Conservation (phyloP, 2,888 invertebrate genomes). For the Erynnis tages region DNA sequence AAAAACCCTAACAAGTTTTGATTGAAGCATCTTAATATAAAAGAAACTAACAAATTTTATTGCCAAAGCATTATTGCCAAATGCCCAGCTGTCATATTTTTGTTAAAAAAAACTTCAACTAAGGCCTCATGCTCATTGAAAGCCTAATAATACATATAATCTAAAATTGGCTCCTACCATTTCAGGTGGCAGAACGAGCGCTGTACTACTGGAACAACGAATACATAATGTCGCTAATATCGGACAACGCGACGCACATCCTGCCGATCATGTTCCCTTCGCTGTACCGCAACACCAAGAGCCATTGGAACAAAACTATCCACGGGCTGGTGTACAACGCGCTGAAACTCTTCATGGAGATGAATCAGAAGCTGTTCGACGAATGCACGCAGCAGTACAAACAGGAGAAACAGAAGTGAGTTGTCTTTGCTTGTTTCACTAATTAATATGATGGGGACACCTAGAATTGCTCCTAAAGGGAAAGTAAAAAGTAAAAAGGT, state of each 20-base stretch:
- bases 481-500: too few species aligned
- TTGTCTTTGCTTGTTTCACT: constrained; percentile 36
- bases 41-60: too few species aligned
- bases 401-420: constrained; percentile 91
- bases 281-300: constrained; percentile 98
- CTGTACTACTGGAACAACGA: constrained; percentile 99
- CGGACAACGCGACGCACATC: constrained; percentile 98
- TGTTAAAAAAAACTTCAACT: too few species aligned
- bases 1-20: too few species aligned
- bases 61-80: too few species aligned
- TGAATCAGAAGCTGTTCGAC: constrained; percentile 99
- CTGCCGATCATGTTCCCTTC: constrained; percentile 99
- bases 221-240: constrained; percentile 99
- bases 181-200: constrained; percentile 98
- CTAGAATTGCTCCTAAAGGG: too few species aligned
- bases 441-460: too few species aligned
- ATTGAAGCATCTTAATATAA: too few species aligned
- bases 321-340: constrained; percentile 99
- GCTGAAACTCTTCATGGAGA: constrained; percentile 99
- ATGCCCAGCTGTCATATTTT: too few species aligned
- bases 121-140: too few species aligned
- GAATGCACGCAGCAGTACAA: constrained; percentile 98
- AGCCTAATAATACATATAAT: too few species aligned
- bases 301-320: constrained; percentile 99
- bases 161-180: not conserved